Percentiles rank a stretch among this genome's conserved stretches.
phyloP scores from a whole-genome alignment of 2,797 vertebrate species.

The Delichon dasypus region DNA sequence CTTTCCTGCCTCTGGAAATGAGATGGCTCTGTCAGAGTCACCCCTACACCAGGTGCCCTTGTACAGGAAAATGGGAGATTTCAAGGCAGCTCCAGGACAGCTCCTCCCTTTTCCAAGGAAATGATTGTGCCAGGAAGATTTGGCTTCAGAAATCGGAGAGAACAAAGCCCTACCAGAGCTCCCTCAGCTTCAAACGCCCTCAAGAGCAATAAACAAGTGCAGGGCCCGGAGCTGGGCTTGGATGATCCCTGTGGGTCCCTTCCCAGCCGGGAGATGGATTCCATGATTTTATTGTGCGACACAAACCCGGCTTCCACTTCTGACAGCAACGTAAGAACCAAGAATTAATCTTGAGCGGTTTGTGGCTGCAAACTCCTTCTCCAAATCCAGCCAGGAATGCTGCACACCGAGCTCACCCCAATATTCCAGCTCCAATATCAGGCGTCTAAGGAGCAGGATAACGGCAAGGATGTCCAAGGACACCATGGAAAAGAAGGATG shows the following conservation, averaged over 20 bases:
- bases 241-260: neutral
- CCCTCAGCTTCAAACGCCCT: neutral
- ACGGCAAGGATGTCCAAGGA: accelerated
- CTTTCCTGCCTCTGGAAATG: accelerated
- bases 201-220: neutral
- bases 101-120: neutral
- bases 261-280: neutral
- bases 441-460: neutral
- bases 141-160: neutral
- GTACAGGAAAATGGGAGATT: neutral
- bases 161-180: neutral
- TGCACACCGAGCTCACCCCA: neutral
- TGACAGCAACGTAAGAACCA: accelerated
- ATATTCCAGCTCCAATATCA: accelerated
- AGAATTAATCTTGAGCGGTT: neutral
- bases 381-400: no score
- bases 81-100: neutral
- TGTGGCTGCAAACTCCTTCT: neutral
- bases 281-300: neutral
- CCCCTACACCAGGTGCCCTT: neutral
- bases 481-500: accelerated
- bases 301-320: neutral
- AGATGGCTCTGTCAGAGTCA: neutral
- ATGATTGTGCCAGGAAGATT: neutral
- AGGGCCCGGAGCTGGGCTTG: neutral